Evolutionary conservation across 2,888 invertebrate species (phyloP), one percentile per base, ranked within the genome.

Genomic region (Chouioia cunea): DNA sequence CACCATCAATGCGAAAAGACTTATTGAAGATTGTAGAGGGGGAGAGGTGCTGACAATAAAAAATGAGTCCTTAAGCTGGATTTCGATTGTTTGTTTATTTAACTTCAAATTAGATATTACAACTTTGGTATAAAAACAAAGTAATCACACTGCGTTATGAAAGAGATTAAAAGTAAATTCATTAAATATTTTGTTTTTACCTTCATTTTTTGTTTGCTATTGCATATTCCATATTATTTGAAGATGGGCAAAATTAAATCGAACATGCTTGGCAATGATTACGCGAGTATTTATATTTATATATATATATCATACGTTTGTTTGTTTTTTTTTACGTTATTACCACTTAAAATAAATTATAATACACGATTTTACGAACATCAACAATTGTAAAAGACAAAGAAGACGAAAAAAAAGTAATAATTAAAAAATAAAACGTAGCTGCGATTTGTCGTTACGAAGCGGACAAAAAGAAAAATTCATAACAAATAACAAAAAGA

Each of bases 61-160:
- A 36, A 54, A 71, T 69, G 71, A 74, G 88, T 70, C 67, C 56
- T 70, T 59, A 73, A 70, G 53, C 73, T 73, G 67, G 74, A 75
- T 77, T 77, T 78, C 64, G 74, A 77, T 76, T 77, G 74, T 76
- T 36, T 74, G 73, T 81, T 82, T 83, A 83, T 85, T 84, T 83
- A 85, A 85, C 85, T 81, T 84, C 82, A 85, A 83, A 80, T 84
- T 85, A 85, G 83, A 85, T 80, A 84, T 83, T 86, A 86, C 85
- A 85, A 85, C 86, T 86, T 86, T 86, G 86, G 86, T 86, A 86
- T 86, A 86, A 86, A 86, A 77, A 78, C 79, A 82, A 83, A 74
- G 74, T 73, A 72, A 71, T 70, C 68, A 71, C 71, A 73, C 73
- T 73, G 71, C 65, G 43, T 71, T 73, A 73, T 69, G 64, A 73